phyloP scores from a whole-genome alignment of 2,797 vertebrate species.

The Anguilla pacifica region DNA sequence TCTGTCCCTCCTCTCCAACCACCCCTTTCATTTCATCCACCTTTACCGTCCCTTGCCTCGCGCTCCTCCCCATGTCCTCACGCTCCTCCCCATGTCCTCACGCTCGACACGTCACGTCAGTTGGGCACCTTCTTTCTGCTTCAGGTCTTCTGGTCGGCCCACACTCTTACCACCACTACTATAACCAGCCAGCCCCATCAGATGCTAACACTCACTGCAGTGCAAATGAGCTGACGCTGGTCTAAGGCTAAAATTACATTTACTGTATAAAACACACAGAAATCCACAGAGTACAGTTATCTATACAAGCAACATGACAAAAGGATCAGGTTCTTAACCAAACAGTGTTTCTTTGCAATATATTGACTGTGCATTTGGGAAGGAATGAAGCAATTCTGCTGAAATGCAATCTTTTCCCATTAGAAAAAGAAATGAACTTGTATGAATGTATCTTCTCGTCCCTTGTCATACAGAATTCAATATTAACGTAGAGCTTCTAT shows the following conservation, averaged over 20 bases:
- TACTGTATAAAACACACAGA: conserved; percentile 61
- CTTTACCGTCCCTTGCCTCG: background rate
- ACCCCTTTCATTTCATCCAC: conserved; percentile 25
- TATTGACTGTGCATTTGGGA: background rate
- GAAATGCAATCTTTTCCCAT: background rate
- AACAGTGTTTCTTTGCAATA: background rate
- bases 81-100: background rate
- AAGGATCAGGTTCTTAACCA: background rate
- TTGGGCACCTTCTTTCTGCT: background rate
- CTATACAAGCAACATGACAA: background rate
- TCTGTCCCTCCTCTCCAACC: conserved; percentile 47
- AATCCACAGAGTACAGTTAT: background rate
- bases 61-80: background rate
- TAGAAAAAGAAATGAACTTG: background rate
- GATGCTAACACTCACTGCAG: conserved; percentile 43
- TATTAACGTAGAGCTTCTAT: background rate
- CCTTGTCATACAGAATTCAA: background rate
- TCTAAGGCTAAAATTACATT: conserved; percentile 38
- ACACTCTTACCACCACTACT: background rate
- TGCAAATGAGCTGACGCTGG: conserved; percentile 59
- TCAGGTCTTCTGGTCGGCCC: background rate
- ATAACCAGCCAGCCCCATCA: conserved; percentile 30
- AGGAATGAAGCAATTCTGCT: background rate
- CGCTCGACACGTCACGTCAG: background rate
- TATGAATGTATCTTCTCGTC: background rate